Evolutionary conservation across 2,113 vertebrate species (phyloP).

Genomic region (Shinisaurus crocodilurus): DNA sequence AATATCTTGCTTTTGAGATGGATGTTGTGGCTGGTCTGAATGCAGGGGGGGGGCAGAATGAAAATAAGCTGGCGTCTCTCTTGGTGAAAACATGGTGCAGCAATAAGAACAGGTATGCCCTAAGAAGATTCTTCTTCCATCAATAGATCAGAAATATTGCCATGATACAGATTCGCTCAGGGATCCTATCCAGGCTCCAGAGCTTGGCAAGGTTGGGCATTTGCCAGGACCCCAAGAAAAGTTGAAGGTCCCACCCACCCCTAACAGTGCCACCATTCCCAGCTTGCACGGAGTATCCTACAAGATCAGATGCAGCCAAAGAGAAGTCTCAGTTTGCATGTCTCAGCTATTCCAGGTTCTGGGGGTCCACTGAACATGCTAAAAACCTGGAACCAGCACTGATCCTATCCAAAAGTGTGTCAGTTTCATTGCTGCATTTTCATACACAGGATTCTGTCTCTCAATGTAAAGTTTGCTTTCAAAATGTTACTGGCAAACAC

Average conservation of each 20-base stretch:
- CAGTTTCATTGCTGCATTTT: conserved; percentile 48
- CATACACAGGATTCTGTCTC: conserved; percentile 45
- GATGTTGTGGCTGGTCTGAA: conserved; percentile 25
- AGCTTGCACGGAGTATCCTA: background rate
- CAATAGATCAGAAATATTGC: conserved; percentile 48
- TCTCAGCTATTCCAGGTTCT: background rate
- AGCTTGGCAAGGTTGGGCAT: background rate
- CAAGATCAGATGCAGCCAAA: background rate
- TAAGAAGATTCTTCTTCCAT: conserved; percentile 54
- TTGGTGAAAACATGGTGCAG: conserved; percentile 20
- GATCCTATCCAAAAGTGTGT: conserved; percentile 39
- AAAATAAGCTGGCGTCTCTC: conserved; percentile 28
- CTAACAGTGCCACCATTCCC: background rate
- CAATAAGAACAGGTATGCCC: conserved; percentile 40
- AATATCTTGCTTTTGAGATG: conserved; percentile 38
- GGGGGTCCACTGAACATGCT: background rate
- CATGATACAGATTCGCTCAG: conserved; percentile 52
- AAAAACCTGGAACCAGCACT: background rate
- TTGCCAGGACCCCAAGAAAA: background rate
- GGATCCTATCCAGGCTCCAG: conserved; percentile 36
- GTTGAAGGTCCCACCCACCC: background rate
- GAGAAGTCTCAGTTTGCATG: background rate
- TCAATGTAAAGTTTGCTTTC: background rate
- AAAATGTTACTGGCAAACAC: conserved; percentile 2
- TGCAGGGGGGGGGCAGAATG: background rate